Conservation (phyloP, 2,888 invertebrate genomes). For the Caprella mutica region DNA sequence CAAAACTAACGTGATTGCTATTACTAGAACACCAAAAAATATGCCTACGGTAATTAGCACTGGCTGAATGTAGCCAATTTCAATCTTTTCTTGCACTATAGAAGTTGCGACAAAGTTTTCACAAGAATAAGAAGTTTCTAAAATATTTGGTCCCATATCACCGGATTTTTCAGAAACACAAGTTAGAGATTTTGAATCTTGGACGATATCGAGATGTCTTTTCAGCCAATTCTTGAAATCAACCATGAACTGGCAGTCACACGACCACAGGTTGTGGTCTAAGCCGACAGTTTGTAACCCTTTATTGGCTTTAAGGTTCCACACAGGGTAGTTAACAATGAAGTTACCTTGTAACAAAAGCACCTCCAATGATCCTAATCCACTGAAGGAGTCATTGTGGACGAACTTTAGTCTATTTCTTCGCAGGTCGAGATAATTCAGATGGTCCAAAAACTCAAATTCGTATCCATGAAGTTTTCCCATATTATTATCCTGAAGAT, state of each 20-base stretch:
- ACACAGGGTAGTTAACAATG: conserved; percentile 67
- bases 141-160: conserved; percentile 53
- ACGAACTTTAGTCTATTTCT: conserved; percentile 70
- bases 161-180: conserved; percentile 51
- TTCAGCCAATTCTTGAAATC: conserved; percentile 68
- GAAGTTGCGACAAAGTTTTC: conserved; percentile 51
- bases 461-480: conserved; percentile 68
- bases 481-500: conserved; percentile 76
- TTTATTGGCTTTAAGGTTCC: conserved; percentile 71
- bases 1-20: conserved; percentile 35
- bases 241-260: conserved; percentile 68
- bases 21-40: conserved; percentile 35
- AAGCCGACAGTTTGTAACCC: conserved; percentile 76
- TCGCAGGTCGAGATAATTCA: conserved; percentile 75
- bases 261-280: conserved; percentile 77
- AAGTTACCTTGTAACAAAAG: conserved; percentile 73
- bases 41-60: conserved; percentile 49
- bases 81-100: conserved; percentile 56
- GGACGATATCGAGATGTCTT: conserved; percentile 64
- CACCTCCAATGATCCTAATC: conserved; percentile 68
- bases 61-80: conserved; percentile 66
- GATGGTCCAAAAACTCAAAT: conserved; percentile 64
- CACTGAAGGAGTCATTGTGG: conserved; percentile 71
- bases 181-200: conserved; percentile 61
- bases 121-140: conserved; percentile 67